These are phyloP conservation scores for Merluccius polli DNA, from an alignment of 2,797 vertebrate species.

Conservation along the genomic window DNA sequence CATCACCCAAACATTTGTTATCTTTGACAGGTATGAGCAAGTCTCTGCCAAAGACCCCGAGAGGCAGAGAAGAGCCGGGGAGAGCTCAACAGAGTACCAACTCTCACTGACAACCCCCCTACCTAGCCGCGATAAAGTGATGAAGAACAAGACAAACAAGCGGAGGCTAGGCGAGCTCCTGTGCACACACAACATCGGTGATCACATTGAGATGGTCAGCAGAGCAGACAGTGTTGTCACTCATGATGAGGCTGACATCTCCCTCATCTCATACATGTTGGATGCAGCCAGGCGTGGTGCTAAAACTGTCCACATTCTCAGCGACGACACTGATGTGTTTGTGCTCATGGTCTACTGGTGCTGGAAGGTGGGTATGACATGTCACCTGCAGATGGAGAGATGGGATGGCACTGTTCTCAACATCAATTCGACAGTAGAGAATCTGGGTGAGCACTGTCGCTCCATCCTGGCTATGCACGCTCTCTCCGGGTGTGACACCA, in stretches of 20 bases:
- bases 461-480: too few relatives aligned
- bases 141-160: slow-evolving; percentile 17
- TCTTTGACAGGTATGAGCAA: slow-evolving; percentile 4
- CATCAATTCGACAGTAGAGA: too few relatives aligned
- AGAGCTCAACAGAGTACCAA: slow-evolving; percentile 20
- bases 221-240: slow-evolving; percentile 16
- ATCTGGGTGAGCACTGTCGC: too few relatives aligned
- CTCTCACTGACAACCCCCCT: slow-evolving; percentile 17
- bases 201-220: slow-evolving; percentile 14
- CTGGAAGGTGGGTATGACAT: too few relatives aligned
- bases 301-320: slow-evolving; percentile 8
- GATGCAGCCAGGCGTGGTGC: slow-evolving; percentile 1
- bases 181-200: slow-evolving; percentile 3
- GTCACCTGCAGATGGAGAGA: too few relatives aligned
- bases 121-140: slow-evolving; percentile 5
- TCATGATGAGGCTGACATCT: slow-evolving; percentile 13
- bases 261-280: slow-evolving; percentile 6
- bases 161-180: slow-evolving; percentile 10
- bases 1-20: slow-evolving; percentile 6
- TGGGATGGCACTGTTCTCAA: too few relatives aligned
- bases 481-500: too few relatives aligned
- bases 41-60: slow-evolving; percentile 15
- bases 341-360: too few relatives aligned
- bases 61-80: slow-evolving; percentile 12
- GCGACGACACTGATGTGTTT: slow-evolving; percentile 9